Conservation (phyloP, 2,888 invertebrate species). For the Caenorhabditis macrosperma region DNA sequence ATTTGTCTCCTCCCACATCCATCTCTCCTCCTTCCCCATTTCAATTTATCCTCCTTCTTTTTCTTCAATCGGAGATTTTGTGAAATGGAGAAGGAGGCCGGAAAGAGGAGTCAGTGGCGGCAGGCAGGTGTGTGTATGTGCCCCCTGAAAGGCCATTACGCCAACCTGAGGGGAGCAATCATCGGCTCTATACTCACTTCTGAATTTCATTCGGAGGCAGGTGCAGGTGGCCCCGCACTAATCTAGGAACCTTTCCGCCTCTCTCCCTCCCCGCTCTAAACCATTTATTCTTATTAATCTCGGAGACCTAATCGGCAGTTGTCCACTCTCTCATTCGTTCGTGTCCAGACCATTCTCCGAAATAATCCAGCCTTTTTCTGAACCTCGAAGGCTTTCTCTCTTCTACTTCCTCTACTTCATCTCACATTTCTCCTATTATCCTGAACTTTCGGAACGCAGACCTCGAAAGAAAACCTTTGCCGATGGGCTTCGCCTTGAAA, state of each 20-base stretch:
- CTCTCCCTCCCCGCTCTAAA: background rate
- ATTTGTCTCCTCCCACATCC: background rate
- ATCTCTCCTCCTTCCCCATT: background rate
- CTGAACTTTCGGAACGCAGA: too few relatives aligned
- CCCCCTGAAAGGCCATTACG: constrained; percentile 17
- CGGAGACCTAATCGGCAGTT: constrained; percentile 5
- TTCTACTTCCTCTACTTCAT: too few relatives aligned
- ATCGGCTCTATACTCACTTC: constrained; percentile 13
- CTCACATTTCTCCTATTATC: too few relatives aligned
- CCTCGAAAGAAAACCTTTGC: too few relatives aligned
- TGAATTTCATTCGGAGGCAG: constrained; percentile 27
- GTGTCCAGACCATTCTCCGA: too few relatives aligned
- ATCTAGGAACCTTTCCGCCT: background rate
- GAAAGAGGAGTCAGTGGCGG: constrained; percentile 2
- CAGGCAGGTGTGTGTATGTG: constrained; percentile 6
- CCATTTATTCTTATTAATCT: constrained; percentile 2
- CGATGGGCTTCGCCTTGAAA: too few relatives aligned
- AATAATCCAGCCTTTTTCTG: too few relatives aligned
- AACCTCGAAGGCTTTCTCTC: too few relatives aligned
- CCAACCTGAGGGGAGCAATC: constrained; percentile 2
- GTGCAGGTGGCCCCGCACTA: constrained; percentile 9
- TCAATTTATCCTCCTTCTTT: background rate
- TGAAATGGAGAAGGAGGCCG: background rate
- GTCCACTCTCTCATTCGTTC: background rate
- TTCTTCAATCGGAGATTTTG: background rate